These are phyloP conservation scores for Arvicola amphibius DNA, from an alignment of 2,797 vertebrate species.

Conservation along the genomic window DNA sequence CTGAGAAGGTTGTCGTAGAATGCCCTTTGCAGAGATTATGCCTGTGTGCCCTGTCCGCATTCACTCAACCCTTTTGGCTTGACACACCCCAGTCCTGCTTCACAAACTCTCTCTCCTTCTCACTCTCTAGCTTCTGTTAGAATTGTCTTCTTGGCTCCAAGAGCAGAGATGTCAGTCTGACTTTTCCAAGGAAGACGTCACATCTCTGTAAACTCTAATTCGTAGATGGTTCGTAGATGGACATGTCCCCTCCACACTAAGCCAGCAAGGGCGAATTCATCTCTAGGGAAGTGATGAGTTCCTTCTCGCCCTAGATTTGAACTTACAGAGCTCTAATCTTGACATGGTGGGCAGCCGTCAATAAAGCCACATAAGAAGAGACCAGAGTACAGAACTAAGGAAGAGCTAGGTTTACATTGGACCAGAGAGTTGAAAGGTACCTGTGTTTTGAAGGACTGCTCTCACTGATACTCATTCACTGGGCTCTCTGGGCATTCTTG, in stretches of 20 bases:
- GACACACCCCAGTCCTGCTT: not conserved
- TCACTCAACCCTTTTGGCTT: not conserved
- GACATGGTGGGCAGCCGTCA: not conserved
- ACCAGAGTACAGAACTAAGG: not conserved
- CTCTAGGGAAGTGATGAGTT: not conserved
- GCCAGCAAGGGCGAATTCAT: not conserved
- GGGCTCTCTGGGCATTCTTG: not conserved
- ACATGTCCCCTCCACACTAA: not conserved
- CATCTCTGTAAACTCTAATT: not conserved
- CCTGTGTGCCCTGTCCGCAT: not conserved
- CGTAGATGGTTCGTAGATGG: not conserved
- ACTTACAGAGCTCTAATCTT: not conserved
- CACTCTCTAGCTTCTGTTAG: not conserved
- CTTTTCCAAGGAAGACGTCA: not conserved
- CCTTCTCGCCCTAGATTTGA: conserved; percentile 3
- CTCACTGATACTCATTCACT: not conserved
- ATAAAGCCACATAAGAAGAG: not conserved
- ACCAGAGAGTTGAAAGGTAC: not conserved
- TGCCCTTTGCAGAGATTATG: conserved; percentile 21
- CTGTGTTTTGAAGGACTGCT: not conserved
- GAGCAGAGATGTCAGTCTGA: not conserved
- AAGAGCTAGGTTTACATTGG: not conserved
- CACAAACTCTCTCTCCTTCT: not conserved
- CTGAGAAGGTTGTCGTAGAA: conserved; percentile 45
- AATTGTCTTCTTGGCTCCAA: not conserved